phyloP scores from a whole-genome alignment of 2,113 vertebrate genomes.

The Machaerirhynchus nigripectus region DNA sequence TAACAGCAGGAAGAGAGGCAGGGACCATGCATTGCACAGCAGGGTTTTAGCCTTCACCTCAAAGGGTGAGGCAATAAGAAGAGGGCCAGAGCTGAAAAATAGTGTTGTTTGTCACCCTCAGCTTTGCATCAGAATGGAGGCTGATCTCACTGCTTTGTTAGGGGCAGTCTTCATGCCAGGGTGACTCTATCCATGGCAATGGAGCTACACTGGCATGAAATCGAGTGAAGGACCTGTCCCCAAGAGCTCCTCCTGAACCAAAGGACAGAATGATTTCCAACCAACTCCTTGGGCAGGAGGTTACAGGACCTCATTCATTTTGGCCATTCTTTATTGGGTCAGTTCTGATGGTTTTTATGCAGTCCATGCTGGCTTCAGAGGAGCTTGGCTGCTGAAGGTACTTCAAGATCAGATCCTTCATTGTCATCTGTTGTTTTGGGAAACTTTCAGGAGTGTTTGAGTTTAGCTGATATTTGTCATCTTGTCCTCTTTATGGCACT shows the following conservation, averaged over 20 bases:
- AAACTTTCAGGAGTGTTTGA: not conserved
- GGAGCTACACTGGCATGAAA: not conserved
- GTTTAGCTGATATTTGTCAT: not conserved
- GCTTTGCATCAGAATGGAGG: not conserved
- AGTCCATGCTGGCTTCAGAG: not conserved
- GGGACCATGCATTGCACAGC: rapidly evolving
- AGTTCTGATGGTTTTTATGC: not conserved
- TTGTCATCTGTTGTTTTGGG: not conserved
- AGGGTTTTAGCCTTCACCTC: not conserved
- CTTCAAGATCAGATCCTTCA: not conserved
- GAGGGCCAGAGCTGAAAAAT: not conserved
- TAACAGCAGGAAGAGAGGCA: not conserved
- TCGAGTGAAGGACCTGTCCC: not conserved
- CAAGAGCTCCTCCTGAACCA: not conserved
- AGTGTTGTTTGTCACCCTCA: not conserved
- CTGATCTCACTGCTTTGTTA: not conserved
- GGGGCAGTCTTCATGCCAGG: not conserved
- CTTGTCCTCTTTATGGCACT: not conserved
- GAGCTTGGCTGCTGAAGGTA: not conserved
- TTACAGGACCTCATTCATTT: not conserved
- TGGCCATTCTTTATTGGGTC: not conserved
- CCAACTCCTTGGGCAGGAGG: not conserved
- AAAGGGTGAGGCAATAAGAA: not conserved
- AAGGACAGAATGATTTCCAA: not conserved
- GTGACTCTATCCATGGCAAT: not conserved